Conservation (phyloP, 2,888 invertebrate genomes). For the Agrochola circellaris region DNA sequence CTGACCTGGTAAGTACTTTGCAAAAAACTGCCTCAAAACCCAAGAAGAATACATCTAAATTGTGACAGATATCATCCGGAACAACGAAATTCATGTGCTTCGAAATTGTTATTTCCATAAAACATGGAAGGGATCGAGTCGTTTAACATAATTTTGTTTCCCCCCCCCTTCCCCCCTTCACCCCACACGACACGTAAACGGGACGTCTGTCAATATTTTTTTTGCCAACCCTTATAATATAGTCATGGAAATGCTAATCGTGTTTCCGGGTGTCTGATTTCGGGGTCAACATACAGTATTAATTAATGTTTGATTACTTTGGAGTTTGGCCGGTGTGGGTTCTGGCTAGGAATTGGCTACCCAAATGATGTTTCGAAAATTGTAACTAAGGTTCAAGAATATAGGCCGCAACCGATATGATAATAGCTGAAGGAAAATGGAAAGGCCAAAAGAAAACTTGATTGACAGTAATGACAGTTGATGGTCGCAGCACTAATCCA, state of each 20-base stretch:
- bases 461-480: neutral
- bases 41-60: slow-evolving; percentile 24
- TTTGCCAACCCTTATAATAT: slow-evolving; percentile 44
- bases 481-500: neutral
- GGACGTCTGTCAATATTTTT: slow-evolving; percentile 62
- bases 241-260: slow-evolving; percentile 63
- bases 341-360: neutral
- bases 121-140: slow-evolving; percentile 57
- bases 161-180: neutral
- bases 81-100: slow-evolving; percentile 48
- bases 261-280: slow-evolving; percentile 37
- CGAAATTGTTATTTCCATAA: slow-evolving; percentile 64
- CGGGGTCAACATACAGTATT: slow-evolving; percentile 29
- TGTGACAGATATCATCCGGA: slow-evolving; percentile 34
- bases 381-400: neutral
- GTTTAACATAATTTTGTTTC: slow-evolving; percentile 64
- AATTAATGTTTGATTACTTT: slow-evolving; percentile 46
- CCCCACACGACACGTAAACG: slow-evolving; percentile 48
- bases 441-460: neutral
- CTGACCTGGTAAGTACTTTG: neutral
- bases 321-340: neutral
- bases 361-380: neutral
- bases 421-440: neutral
- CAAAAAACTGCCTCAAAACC: slow-evolving; percentile 5
- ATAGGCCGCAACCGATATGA: neutral